phyloP scores from a whole-genome alignment of 2,888 invertebrate species.

The Acleris laterana region DNA sequence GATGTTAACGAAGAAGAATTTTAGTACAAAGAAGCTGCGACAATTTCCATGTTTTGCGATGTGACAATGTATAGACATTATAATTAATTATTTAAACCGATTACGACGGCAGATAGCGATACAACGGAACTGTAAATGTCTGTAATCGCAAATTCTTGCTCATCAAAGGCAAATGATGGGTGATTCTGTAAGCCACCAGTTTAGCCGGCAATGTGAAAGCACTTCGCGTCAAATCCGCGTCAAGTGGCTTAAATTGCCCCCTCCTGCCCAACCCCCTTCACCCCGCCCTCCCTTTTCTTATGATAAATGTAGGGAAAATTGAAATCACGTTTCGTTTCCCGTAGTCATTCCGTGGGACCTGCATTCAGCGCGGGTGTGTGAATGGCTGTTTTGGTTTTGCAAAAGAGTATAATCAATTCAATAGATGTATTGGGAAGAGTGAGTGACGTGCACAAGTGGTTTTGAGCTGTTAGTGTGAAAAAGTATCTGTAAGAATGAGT shows the following conservation, averaged over 20 bases:
- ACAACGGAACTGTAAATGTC: slow-evolving; percentile 48
- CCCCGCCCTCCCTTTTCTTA: slow-evolving; percentile 47
- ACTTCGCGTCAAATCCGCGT: slow-evolving; percentile 70
- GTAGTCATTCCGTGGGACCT: slow-evolving; percentile 52
- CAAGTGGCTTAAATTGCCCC: slow-evolving; percentile 70
- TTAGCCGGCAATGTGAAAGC: slow-evolving; percentile 63
- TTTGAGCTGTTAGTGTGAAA: slow-evolving; percentile 28
- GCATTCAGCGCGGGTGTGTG: slow-evolving; percentile 51
- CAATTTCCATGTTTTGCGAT: too few species aligned
- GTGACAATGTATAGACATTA: too few species aligned
- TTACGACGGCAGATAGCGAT: background rate
- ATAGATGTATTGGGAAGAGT: slow-evolving; percentile 48
- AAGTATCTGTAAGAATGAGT: slow-evolving; percentile 8
- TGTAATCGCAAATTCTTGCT: slow-evolving; percentile 60
- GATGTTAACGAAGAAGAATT: too few species aligned
- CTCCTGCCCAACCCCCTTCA: slow-evolving; percentile 37
- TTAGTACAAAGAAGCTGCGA: too few species aligned
- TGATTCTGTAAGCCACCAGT: slow-evolving; percentile 68
- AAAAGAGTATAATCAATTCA: slow-evolving; percentile 56
- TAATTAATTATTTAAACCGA: background rate
- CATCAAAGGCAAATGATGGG: slow-evolving; percentile 68
- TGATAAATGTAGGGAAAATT: slow-evolving; percentile 73
- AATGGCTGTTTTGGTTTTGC: slow-evolving; percentile 52
- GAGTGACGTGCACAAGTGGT: slow-evolving; percentile 43
- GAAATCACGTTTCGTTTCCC: slow-evolving; percentile 68